Evolutionary conservation across 1,140 invertebrate genomes (phyloP).

Genomic region (Scylla paramamosain): DNA sequence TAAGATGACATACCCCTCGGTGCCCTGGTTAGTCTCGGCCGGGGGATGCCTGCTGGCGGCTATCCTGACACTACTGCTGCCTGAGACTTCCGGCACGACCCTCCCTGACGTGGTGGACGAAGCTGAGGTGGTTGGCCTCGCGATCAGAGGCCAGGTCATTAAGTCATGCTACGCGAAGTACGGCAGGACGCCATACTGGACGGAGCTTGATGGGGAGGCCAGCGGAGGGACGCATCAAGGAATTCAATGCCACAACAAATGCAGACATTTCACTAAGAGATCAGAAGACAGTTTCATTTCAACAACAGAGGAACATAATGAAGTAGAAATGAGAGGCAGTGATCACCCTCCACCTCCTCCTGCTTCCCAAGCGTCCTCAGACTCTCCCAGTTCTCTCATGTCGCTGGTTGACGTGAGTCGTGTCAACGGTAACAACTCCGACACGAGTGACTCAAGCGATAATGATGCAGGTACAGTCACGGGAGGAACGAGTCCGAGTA

Average conservation of each 20-base stretch:
- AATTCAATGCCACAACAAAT: not conserved
- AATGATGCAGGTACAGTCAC: not conserved
- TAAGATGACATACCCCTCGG: conserved; percentile 67
- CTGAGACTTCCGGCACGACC: conserved; percentile 74
- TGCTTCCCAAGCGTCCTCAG: not conserved
- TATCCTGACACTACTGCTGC: conserved; percentile 70
- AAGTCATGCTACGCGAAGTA: conserved; percentile 68
- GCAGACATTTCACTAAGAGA: not conserved
- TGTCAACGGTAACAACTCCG: conserved; percentile 73
- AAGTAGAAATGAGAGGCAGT: too few species aligned
- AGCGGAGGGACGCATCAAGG: too few species aligned
- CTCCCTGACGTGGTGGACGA: conserved; percentile 77
- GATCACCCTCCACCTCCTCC: not conserved
- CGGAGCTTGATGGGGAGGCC: conserved; percentile 58
- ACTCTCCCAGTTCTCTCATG: conserved; percentile 55
- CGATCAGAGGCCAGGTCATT: conserved; percentile 23
- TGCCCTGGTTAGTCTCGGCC: conserved; percentile 76
- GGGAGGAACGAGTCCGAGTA: not conserved
- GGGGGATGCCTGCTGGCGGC: conserved; percentile 68
- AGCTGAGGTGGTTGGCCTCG: conserved; percentile 71
- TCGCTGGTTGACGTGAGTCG: conserved; percentile 72
- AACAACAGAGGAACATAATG: not conserved
- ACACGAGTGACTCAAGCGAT: conserved; percentile 64
- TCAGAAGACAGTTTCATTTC: not conserved
- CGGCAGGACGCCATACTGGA: conserved; percentile 75